phyloP scores from a whole-genome alignment of 2,113 vertebrate genomes.

The Cyprinodon variegatus region DNA sequence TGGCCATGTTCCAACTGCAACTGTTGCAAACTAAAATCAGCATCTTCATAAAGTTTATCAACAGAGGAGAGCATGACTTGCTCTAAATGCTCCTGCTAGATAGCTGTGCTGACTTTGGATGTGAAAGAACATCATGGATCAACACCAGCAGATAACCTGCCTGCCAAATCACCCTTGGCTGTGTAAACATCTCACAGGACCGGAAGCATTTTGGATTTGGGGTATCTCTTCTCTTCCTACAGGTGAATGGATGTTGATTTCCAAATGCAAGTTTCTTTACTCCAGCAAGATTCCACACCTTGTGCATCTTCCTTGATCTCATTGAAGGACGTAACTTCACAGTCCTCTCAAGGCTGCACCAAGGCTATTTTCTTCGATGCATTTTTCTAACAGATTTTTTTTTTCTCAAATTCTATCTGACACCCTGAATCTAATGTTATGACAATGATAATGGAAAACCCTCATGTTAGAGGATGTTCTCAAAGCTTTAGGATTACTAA shows the following conservation, averaged over 20 bases:
- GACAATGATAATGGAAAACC: background rate
- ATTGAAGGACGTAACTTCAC: no score
- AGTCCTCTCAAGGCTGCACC: no score
- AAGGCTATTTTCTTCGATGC: no score
- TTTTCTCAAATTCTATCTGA: no score
- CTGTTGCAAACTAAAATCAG: background rate
- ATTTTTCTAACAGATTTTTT: no score
- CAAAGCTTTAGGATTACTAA: background rate
- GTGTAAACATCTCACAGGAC: background rate
- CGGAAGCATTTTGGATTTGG: background rate
- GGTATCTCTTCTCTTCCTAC: background rate
- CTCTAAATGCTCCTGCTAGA: background rate
- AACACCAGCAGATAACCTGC: background rate
- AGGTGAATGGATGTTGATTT: background rate
- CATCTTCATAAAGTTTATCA: background rate
- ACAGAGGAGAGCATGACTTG: background rate
- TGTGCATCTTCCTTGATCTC: background rate
- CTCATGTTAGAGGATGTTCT: no score
- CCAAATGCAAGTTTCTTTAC: background rate
- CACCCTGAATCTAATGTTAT: no score
- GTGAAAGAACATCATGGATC: background rate
- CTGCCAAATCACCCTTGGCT: background rate
- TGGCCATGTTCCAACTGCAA: background rate
- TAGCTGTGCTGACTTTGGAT: background rate
- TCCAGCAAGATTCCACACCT: background rate